Percentiles rank a stretch among this genome's conserved stretches.
phyloP scores from a whole-genome alignment of 2,113 vertebrate species.

The Heterotis niloticus region DNA sequence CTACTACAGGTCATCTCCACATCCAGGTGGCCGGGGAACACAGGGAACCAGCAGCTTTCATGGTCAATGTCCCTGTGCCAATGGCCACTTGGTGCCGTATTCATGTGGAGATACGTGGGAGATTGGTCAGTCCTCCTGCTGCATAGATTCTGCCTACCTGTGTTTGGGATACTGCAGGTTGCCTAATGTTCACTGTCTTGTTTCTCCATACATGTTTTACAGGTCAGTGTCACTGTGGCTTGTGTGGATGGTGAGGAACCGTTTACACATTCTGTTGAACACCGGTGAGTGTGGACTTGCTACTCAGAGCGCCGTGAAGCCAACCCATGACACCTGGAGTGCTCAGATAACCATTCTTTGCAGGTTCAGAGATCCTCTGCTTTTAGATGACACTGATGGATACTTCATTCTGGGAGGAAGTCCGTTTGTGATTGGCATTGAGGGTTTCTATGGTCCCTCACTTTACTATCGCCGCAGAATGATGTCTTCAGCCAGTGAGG shows the following conservation, averaged over 20 bases:
- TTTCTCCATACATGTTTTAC: constrained; percentile 2
- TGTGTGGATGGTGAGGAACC: constrained; percentile 42
- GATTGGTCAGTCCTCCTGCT: constrained; percentile 46
- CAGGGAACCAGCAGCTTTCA: constrained; percentile 53
- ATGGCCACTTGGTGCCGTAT: constrained; percentile 62
- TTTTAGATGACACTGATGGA: constrained; percentile 65
- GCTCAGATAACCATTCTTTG: background rate
- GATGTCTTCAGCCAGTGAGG: constrained; percentile 36
- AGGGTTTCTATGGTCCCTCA: constrained; percentile 66
- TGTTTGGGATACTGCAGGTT: background rate
- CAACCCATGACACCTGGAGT: background rate
- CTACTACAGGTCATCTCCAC: constrained; percentile 58
- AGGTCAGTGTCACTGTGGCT: constrained; percentile 56
- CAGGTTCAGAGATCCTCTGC: constrained; percentile 46
- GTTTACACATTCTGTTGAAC: constrained; percentile 23
- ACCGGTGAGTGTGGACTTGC: constrained; percentile 47
- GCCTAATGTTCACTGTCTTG: background rate
- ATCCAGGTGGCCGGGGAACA: constrained; percentile 54
- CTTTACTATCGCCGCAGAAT: constrained; percentile 57
- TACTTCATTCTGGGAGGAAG: constrained; percentile 69
- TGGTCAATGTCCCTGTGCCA: constrained; percentile 51
- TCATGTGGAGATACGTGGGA: constrained; percentile 45
- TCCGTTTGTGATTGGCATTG: constrained; percentile 51
- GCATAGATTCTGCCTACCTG: background rate
- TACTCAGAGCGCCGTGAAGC: background rate